Base-by-base conservation (phyloP, 1,140 invertebrate genomes). In the Portunus trituberculatus region DNA sequence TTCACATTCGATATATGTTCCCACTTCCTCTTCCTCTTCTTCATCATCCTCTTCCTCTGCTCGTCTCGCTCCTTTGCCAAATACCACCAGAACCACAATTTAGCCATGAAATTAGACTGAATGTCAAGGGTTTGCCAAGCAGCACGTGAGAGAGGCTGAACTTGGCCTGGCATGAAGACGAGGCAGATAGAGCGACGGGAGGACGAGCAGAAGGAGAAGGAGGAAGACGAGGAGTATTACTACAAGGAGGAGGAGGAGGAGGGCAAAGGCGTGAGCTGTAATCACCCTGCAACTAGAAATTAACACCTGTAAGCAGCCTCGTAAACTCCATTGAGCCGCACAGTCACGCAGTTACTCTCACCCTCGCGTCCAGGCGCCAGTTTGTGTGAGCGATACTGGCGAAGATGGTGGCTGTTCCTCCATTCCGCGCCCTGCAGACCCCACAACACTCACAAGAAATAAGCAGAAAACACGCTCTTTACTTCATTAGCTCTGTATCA, bases 301-400 rank as follows among this genome's bases (percentile, higher is more conserved):
- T 88, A 88, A 88, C 86, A 88, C 86, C 86, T 88, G 86, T 46
- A 4, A 46, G 86, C 14, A 29, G 45, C 28, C 45, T 39, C 86
- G 32, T 45, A 45, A 45, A 88, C 86, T n/a, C 45, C 25, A 45
- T 45, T 46, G 14, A 29, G 0, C 86, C 86, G 2, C 12, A 88
- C 86, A 88, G 32, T 46, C 86, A 45, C 29, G 86, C 86, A 39
- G 45, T 20, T 45, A 20, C 86, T 28, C 31, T 46, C 86, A 45
- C 14, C 86, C 86, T 88, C 31, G 31, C 86, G 31, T 28, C 86
- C 31, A 16, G 31, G 7, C 31, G 12, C 20, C 31, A 88, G 32
- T 76, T n/a, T 76, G 67, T 76, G 20, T 76, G 67, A 20, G 67
- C n/a, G 67, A 76, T 76, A 76, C 4, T 76, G n/a, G 67, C 25